Evolutionary conservation across 2,113 vertebrate species (phyloP).

Genomic region (Sylvia atricapilla): DNA sequence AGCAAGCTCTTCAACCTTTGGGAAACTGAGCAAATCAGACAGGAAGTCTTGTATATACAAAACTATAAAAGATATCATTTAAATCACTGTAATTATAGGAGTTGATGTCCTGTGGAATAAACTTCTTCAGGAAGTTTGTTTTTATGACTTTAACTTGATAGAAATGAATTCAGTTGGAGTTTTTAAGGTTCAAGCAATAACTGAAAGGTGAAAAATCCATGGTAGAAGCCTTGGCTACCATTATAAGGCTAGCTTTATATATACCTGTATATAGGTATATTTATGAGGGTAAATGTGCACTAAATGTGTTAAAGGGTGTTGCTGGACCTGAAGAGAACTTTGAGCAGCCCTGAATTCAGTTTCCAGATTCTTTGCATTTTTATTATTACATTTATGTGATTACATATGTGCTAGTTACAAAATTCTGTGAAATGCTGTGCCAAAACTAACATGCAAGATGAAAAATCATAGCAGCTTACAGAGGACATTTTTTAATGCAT

Average conservation of each 20-base stretch:
- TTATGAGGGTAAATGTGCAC: background rate
- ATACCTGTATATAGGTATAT: background rate
- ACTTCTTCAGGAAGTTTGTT: background rate
- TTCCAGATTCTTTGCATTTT: background rate
- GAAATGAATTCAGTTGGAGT: background rate
- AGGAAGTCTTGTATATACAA: background rate
- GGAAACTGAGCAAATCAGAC: background rate
- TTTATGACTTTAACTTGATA: background rate
- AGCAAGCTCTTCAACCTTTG: background rate
- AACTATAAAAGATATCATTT: background rate
- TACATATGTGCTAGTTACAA: background rate
- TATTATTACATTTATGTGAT: background rate
- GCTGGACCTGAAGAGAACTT: background rate
- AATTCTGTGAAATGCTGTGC: background rate
- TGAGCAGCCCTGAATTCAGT: background rate
- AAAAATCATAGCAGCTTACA: background rate
- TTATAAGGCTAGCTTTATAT: background rate
- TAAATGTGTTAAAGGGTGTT: background rate
- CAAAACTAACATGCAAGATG: constrained; percentile 21
- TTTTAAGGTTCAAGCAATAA: background rate
- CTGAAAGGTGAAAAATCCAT: background rate
- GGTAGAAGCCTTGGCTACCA: background rate
- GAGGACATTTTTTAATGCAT: background rate
- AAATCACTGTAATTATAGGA: background rate
- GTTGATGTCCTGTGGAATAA: background rate